Base-by-base conservation (phyloP, 2,113 vertebrate genomes). In the Nothocercus nigrocapillus region DNA sequence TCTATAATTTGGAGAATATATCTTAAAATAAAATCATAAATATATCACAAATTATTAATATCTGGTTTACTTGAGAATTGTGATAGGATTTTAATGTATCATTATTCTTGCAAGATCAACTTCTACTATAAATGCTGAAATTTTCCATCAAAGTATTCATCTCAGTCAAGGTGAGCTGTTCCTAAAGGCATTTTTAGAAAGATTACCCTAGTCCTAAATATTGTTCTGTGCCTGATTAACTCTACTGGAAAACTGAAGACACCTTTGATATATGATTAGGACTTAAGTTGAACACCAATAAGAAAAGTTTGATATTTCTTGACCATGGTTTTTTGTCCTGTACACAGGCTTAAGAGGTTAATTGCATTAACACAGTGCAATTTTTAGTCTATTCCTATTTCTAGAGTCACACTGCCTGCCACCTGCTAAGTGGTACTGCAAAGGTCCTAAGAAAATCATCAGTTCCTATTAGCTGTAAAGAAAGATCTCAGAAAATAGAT, bases 341-440 rank as follows among this genome's bases (percentile, higher is more conserved):
- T 44, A 28, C 68, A 34, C 64, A 77, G 34, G 82, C 51, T 27
- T 63, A 82, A 81, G 40, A 38, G 27, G 32, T 74, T 82, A 81
- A 44, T 84, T 78, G 36, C 47, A 86, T 34, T 42, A 54, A 85
- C 47, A 59, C 40, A 47, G 67, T 89, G 36, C 36, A 36, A 36
- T 36, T 36, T 36, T 36, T 36, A 36, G 36, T 36, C 36, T 36
- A 8, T 36, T 36, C 36, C 36, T 36, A 58, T 92, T 90, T 94
- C 79, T 93, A 85, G 28, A 73, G 19, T 86, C 68, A 70, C 30
- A n/a, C 69, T 87, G 25, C 58, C 66, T 42, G 63, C 83, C 88
- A 93, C 82, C 62, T 91, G 85, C 49, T 93, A 67, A 82, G 40
- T 63, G 72, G 34, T 95, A 75, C 72, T 68, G 32, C 44, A 58